phyloP scores from a whole-genome alignment of 2,888 invertebrate species.

The Sipha maydis region DNA sequence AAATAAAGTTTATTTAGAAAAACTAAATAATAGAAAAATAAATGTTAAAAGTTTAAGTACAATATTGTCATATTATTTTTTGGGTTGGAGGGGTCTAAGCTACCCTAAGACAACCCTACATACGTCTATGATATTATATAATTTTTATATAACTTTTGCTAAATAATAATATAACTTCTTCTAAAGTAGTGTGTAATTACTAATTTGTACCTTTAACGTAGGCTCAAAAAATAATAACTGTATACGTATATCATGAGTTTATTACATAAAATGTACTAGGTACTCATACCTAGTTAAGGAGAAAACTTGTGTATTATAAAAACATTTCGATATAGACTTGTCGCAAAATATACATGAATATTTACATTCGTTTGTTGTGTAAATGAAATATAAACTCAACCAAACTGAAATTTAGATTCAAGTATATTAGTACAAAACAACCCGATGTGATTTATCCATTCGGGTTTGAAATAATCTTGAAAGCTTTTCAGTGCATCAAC shows the following conservation, averaged over 20 bases:
- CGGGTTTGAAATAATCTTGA: background rate
- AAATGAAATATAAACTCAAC: background rate
- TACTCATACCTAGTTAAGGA: background rate
- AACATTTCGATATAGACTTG: background rate
- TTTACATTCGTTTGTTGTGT: background rate
- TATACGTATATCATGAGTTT: constrained; percentile 2
- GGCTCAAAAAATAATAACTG: background rate
- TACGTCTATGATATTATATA: no score
- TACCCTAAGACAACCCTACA: no score
- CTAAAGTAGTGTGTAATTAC: background rate
- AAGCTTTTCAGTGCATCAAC: background rate
- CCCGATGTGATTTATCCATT: constrained; percentile 10
- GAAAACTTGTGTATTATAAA: background rate
- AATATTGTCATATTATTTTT: no score
- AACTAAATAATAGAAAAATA: no score
- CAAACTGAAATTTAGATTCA: background rate
- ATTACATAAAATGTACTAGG: background rate
- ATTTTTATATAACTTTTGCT: background rate
- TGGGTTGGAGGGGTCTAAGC: no score
- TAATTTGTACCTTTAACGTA: background rate
- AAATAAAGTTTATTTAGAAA: no score
- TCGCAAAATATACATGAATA: background rate
- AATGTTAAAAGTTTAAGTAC: no score
- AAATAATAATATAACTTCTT: background rate
- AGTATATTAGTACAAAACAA: background rate